These are phyloP conservation scores for Channallabes apus DNA, from an alignment of 2,797 vertebrate genomes.

Conservation along the genomic window DNA sequence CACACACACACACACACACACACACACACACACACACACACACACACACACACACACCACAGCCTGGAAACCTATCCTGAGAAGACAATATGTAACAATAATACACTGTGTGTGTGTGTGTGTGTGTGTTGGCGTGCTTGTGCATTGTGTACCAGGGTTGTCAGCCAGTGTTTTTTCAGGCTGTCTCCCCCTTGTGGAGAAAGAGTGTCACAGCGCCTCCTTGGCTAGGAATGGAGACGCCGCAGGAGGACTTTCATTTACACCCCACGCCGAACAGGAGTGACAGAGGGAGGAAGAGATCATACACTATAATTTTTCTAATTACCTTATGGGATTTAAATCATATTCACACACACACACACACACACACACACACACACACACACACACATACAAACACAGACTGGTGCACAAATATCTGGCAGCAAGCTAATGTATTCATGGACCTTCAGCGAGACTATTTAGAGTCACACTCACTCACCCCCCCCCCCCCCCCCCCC, in stretches of 20 bases:
- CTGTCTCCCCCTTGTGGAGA: constrained; percentile 51
- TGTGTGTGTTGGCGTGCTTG: no score
- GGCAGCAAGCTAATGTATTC: constrained; percentile 8
- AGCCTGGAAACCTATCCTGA: not conserved
- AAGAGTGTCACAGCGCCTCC: constrained; percentile 26
- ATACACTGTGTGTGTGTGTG: not conserved
- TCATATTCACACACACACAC: not conserved
- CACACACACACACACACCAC: no score
- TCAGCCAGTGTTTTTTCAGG: constrained; percentile 34
- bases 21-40: no score
- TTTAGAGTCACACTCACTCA: constrained; percentile 15
- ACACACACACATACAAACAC: no score
- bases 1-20: no score
- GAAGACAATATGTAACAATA: not conserved
- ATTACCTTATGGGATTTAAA: not conserved
- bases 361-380: constrained; percentile 9
- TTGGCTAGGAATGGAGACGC: constrained; percentile 16
- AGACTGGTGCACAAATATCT: not conserved
- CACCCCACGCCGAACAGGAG: constrained; percentile 21
- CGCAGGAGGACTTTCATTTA: constrained; percentile 39
- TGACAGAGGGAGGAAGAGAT: not conserved
- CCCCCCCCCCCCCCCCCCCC: no score
- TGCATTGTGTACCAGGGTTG: not conserved
- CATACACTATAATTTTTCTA: constrained; percentile 19
- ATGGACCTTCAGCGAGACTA: constrained; percentile 11